Evolutionary conservation across 2,888 invertebrate species (phyloP).

Genomic region (Mythimna pallens): DNA sequence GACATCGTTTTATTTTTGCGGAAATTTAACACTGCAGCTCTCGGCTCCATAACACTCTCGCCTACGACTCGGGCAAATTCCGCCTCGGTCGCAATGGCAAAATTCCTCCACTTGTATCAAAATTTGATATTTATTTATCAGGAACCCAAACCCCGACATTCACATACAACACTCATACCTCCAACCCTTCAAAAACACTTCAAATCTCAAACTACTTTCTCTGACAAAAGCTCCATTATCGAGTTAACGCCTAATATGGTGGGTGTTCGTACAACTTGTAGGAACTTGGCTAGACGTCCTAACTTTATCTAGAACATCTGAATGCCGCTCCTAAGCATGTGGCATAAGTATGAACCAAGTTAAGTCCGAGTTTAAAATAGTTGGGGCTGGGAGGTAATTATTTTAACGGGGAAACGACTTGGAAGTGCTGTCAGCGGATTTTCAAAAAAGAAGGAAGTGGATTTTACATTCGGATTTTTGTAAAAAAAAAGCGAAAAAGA

Average conservation of each 20-base stretch:
- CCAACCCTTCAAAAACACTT: not conserved
- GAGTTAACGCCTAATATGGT: conserved; percentile 55
- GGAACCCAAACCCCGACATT: not conserved
- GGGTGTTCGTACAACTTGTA: conserved; percentile 44
- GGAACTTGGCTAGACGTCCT: conserved; percentile 44
- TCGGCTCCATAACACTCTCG: too few relatives aligned
- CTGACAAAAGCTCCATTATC: conserved; percentile 46
- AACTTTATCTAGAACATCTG: conserved; percentile 59
- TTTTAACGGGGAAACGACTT: conserved; percentile 23
- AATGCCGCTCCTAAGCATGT: conserved; percentile 55
- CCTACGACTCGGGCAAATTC: too few relatives aligned
- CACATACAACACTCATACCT: not conserved
- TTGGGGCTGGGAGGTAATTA: conserved; percentile 33
- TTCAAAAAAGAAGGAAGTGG: not conserved
- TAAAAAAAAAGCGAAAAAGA: not conserved
- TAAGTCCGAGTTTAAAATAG: conserved; percentile 56
- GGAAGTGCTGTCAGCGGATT: not conserved
- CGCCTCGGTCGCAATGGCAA: too few relatives aligned
- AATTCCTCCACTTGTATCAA: too few relatives aligned
- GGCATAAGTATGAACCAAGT: conserved; percentile 53
- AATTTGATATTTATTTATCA: too few relatives aligned
- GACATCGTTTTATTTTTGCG: too few relatives aligned
- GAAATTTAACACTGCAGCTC: too few relatives aligned
- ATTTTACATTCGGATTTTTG: not conserved
- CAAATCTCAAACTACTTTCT: conserved; percentile 10